Evolutionary conservation across 2,113 vertebrate genomes (phyloP).

Genomic region (Callopanchax toddi): DNA sequence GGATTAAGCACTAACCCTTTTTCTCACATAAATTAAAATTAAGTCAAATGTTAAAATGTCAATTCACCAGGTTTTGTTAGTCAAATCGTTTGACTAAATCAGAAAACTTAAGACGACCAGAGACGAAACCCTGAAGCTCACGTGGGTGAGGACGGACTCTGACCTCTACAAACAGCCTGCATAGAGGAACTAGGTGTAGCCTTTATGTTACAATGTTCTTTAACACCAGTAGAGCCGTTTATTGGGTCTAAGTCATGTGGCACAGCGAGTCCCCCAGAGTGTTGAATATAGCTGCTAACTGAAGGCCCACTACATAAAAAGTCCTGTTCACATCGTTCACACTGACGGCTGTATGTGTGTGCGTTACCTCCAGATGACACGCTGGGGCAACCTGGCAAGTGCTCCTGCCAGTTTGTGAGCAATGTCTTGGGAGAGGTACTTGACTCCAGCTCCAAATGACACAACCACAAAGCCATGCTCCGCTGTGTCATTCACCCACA

Average conservation of each 20-base stretch:
- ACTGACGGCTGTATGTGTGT: slow-evolving; percentile 3
- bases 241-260: background rate
- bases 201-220: background rate
- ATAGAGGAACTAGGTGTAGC: background rate
- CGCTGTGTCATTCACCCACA: slow-evolving; percentile 87
- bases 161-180: background rate
- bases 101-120: background rate
- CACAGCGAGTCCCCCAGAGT: background rate
- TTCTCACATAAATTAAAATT: too few species aligned
- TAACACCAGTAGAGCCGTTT: background rate
- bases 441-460: slow-evolving; percentile 96
- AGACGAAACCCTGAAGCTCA: background rate
- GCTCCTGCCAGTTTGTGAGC: slow-evolving; percentile 91
- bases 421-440: slow-evolving; percentile 95
- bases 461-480: slow-evolving; percentile 94
- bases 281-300: background rate
- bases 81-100: too few species aligned
- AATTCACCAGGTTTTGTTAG: too few species aligned
- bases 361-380: slow-evolving; percentile 94
- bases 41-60: too few species aligned
- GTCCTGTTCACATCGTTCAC: slow-evolving; percentile 3
- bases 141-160: slow-evolving; percentile 9
- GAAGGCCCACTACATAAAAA: background rate
- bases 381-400: slow-evolving; percentile 88
- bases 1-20: too few species aligned